Conservation (phyloP, 2,888 invertebrate species). For the Argyresthia albistria region DNA sequence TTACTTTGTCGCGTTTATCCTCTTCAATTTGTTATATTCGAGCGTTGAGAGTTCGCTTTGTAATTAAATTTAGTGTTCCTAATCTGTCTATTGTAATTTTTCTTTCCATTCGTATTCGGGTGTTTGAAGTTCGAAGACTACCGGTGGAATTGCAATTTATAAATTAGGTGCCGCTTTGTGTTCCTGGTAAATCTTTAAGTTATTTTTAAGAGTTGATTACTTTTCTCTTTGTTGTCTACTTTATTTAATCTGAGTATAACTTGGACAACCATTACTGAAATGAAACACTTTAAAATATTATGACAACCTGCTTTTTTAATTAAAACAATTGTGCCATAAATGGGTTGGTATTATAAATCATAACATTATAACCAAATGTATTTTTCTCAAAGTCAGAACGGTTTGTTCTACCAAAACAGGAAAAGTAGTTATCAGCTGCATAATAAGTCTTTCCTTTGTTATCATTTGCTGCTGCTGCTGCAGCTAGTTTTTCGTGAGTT, state of each 20-base stretch:
- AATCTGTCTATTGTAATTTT: conserved; percentile 57
- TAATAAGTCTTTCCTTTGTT: not conserved
- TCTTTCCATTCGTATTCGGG: conserved; percentile 17
- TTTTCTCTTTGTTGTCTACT: conserved; percentile 26
- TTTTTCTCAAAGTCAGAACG: not conserved
- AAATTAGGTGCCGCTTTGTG: conserved; percentile 59
- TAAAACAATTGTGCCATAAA: not conserved
- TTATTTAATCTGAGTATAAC: not conserved
- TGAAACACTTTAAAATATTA: not conserved
- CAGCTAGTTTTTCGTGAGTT: conserved; percentile 36
- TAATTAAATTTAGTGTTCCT: conserved; percentile 71
- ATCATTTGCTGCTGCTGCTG: conserved; percentile 11
- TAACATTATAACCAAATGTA: too few species aligned
- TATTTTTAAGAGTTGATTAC: conserved; percentile 41
- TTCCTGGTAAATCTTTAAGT: conserved; percentile 19
- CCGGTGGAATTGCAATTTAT: conserved; percentile 65
- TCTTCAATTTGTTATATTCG: conserved; percentile 69
- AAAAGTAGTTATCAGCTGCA: conserved; percentile 1
- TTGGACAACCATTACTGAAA: conserved; percentile 2
- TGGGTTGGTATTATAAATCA: too few species aligned
- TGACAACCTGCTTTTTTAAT: not conserved
- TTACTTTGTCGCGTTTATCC: conserved; percentile 72
- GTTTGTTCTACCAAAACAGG: not conserved
- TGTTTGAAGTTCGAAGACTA: conserved; percentile 33
- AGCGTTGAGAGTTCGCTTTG: conserved; percentile 46